Evolutionary conservation across 1,140 invertebrate genomes (phyloP).

Genomic region (Brachionus manjavacas): DNA sequence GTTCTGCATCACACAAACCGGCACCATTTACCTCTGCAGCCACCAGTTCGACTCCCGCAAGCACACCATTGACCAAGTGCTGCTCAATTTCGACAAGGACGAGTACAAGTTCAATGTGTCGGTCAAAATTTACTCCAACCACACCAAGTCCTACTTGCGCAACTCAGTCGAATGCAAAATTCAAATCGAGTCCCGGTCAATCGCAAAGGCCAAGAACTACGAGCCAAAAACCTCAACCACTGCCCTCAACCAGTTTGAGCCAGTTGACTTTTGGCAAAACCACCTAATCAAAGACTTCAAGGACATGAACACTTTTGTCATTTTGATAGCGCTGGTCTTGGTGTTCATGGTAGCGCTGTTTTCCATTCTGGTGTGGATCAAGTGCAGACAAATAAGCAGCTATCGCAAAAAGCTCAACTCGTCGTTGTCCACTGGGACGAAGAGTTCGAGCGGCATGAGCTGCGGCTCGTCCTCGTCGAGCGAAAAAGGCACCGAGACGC

Average conservation of each 20-base stretch:
- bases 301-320: not conserved
- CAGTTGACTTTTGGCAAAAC: not conserved
- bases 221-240: not conserved
- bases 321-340: not conserved
- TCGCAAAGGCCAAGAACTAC: not conserved
- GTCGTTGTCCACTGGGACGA: not conserved
- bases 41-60: not conserved
- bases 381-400: not conserved
- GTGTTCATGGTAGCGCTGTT: not conserved
- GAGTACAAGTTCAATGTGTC: conserved; percentile 36
- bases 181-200: not conserved
- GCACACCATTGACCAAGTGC: not conserved
- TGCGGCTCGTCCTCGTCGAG: conserved; percentile 1
- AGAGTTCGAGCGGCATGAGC: conserved; percentile 26
- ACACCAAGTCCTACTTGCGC: not conserved
- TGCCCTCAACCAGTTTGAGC: not conserved
- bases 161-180: conserved; percentile 9
- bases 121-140: not conserved
- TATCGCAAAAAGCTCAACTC: not conserved
- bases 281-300: not conserved
- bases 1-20: conserved; percentile 30
- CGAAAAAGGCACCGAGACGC: not conserved
- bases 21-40: conserved; percentile 7
- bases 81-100: not conserved
- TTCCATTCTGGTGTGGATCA: conserved; percentile 5